phyloP scores from a whole-genome alignment of 2,113 vertebrate species.

The Sakesphorus luctuosus region DNA sequence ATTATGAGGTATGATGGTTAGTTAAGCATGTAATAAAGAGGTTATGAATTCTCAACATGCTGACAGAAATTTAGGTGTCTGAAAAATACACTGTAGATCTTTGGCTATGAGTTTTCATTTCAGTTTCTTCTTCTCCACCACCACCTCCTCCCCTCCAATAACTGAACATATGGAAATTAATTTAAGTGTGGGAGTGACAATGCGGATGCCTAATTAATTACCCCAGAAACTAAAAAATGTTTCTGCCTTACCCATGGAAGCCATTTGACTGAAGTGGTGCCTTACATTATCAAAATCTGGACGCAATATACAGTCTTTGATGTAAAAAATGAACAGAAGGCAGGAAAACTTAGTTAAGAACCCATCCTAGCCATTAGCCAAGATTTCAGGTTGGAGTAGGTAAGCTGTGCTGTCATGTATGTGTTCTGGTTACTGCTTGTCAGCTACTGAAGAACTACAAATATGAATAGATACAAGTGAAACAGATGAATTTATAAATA shows the following conservation, averaged over 20 bases:
- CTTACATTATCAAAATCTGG: conserved; percentile 3
- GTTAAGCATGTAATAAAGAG: conserved; percentile 27
- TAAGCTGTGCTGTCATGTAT: not conserved
- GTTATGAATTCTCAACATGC: not conserved
- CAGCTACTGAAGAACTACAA: not conserved
- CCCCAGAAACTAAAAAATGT: conserved; percentile 55
- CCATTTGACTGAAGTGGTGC: conserved; percentile 14
- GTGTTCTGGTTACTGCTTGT: not conserved
- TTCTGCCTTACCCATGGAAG: conserved; percentile 38
- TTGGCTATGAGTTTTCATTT: not conserved
- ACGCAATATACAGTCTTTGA: not conserved
- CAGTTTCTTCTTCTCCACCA: not conserved
- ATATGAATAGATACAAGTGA: not conserved
- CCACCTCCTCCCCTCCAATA: not conserved
- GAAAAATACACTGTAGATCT: conserved; percentile 1
- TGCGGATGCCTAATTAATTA: conserved; percentile 57
- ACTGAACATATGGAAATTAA: conserved; percentile 64
- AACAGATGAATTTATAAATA: not conserved
- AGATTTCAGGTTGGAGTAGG: not conserved
- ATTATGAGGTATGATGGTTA: not conserved
- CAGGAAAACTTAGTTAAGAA: not conserved
- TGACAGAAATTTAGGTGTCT: conserved; percentile 16
- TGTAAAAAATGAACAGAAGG: not conserved
- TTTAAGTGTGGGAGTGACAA: conserved; percentile 61
- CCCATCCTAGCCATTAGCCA: not conserved